A percentile compares a stretch with the other conserved stretches of the same genome.
phyloP scores from a whole-genome alignment of 37 sponge, comb jelly and placozoan species.

The Aplysina aerophoba region DNA sequence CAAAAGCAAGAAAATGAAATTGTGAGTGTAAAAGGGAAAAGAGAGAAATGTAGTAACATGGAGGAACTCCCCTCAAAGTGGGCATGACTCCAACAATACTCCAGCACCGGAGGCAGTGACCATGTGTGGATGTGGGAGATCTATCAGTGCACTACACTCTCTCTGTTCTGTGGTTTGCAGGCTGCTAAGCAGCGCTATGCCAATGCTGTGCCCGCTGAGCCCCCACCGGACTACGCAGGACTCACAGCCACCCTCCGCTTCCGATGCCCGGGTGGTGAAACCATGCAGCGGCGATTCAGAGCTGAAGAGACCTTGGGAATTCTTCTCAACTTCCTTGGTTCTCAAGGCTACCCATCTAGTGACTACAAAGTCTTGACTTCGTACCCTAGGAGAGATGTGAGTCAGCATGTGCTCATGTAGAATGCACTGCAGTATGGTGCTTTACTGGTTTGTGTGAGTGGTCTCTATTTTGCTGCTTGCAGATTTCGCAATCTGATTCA shows the following conservation, averaged over 20 bases:
- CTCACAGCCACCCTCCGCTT: constrained; percentile 62
- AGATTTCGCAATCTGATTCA: constrained; percentile 50
- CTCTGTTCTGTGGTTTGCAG: constrained; percentile 14
- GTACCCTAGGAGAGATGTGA: constrained; percentile 83
- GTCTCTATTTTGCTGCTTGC: neutral
- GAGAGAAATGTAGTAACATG: no score
- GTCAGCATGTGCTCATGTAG: constrained; percentile 20
- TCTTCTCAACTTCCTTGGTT: constrained; percentile 64
- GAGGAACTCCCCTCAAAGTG: no score
- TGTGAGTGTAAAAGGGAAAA: constrained; percentile 15
- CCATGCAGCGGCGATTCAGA: constrained; percentile 63
- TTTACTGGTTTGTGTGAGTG: neutral
- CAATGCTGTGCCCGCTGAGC: constrained; percentile 65
- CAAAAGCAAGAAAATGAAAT: constrained; percentile 49
- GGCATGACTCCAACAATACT: no score
- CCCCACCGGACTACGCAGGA: constrained; percentile 32
- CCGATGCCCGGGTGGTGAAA: constrained; percentile 73
- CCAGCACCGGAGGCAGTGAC: no score
- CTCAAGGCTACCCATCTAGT: constrained; percentile 52
- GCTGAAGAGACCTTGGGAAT: constrained; percentile 59
- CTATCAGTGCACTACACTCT: no score
- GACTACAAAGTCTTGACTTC: constrained; percentile 61
- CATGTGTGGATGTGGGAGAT: no score
- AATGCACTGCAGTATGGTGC: neutral
- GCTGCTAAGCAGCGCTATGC: constrained; percentile 37